These are phyloP conservation scores for Ceramica pisi DNA, from an alignment of 2,888 invertebrate species.

Conservation along the genomic window DNA sequence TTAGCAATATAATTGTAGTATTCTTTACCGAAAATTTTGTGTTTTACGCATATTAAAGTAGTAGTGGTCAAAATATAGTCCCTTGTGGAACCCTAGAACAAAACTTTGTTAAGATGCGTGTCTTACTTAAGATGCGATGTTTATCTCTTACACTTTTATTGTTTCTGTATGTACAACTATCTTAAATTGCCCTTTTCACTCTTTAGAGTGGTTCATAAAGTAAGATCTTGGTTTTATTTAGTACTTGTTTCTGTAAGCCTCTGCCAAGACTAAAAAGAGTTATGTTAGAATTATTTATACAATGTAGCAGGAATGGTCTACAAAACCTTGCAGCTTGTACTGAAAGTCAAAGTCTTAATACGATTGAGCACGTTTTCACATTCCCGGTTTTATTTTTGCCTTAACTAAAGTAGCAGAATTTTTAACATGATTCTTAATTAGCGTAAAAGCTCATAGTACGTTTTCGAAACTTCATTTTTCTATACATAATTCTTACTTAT, in stretches of 20 bases:
- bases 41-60: neutral
- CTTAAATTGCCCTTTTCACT: conserved; percentile 17
- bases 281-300: conserved; percentile 45
- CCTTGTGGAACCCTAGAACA: conserved; percentile 27
- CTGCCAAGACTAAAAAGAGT: conserved; percentile 35
- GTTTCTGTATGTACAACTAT: conserved; percentile 17
- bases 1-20: neutral
- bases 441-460: neutral
- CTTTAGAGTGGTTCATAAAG: conserved; percentile 15
- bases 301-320: conserved; percentile 36
- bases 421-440: conserved; percentile 2
- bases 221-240: conserved; percentile 27
- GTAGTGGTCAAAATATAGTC: neutral
- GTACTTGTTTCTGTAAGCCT: conserved; percentile 37
- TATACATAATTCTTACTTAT: neutral
- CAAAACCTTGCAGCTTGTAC: conserved; percentile 34
- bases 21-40: neutral
- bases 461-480: neutral
- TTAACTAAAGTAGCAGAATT: conserved; percentile 1
- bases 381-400: conserved; percentile 28
- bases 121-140: conserved; percentile 7
- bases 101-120: neutral
- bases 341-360: conserved; percentile 32
- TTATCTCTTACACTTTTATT: neutral
- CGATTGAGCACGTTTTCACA: conserved; percentile 40